Percentiles rank a stretch among this genome's conserved stretches.
Conservation (phyloP, 2,888 invertebrate species). For the Emmelina monodactyla region DNA sequence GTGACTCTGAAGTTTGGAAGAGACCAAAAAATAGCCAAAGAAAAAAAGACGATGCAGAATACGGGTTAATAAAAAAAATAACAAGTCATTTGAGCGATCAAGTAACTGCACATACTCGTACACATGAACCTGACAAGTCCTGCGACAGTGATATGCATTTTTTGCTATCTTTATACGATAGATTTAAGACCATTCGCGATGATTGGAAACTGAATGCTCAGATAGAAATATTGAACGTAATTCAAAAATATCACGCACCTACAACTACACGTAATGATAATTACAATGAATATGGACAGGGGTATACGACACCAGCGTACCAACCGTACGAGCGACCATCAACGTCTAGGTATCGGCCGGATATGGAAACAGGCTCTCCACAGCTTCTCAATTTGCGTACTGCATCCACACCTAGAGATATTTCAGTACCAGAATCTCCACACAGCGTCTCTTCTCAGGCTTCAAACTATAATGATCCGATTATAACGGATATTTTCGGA, state of each 20-base stretch:
- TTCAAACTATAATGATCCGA: constrained; percentile 15
- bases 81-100: constrained; percentile 17
- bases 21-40: constrained; percentile 14
- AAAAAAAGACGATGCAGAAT: constrained; percentile 15
- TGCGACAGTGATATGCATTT: constrained; percentile 18
- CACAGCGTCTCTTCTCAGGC: constrained; percentile 13
- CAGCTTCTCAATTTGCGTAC: constrained; percentile 12
- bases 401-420: constrained; percentile 15
- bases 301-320: constrained; percentile 13
- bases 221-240: constrained; percentile 18
- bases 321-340: constrained; percentile 13
- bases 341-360: constrained; percentile 13
- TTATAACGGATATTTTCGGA: constrained; percentile 16
- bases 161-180: no score
- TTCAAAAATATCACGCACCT: constrained; percentile 16
- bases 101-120: constrained; percentile 16
- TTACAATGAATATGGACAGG: constrained; percentile 16
- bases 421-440: constrained; percentile 14
- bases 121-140: constrained; percentile 17
- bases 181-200: no score
- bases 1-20: constrained; percentile 13
- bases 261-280: constrained; percentile 12
- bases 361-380: constrained; percentile 13
- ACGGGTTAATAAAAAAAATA: constrained; percentile 13
- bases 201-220: constrained; percentile 18